Evolutionary conservation across 2,797 vertebrate genomes (phyloP).

Genomic region (Holocentrus rufus): DNA sequence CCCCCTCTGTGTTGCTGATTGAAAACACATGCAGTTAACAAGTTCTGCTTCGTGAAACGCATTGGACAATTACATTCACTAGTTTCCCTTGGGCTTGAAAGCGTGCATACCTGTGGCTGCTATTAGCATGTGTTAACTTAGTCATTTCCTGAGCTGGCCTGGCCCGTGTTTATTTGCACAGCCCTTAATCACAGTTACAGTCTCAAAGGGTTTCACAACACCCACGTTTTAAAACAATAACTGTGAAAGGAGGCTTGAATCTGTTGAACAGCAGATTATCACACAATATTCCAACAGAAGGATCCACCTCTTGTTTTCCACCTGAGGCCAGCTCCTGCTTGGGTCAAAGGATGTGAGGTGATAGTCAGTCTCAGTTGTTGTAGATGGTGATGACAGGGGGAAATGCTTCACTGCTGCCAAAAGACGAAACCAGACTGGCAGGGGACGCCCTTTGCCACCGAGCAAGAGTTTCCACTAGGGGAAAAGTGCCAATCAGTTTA

Average conservation of each 20-base stretch:
- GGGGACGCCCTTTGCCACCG: constrained; percentile 6
- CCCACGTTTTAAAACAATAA: constrained; percentile 40
- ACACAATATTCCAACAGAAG: constrained; percentile 13
- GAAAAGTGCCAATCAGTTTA: constrained; percentile 40
- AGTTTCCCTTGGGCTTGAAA: constrained; percentile 14
- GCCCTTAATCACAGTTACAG: constrained; percentile 52
- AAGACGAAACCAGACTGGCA: not conserved
- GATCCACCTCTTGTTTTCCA: not conserved
- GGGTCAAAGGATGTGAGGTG: constrained; percentile 13
- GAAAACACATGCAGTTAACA: constrained; percentile 55
- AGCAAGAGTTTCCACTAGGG: constrained; percentile 6
- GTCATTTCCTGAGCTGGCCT: constrained; percentile 28
- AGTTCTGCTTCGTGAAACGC: constrained; percentile 56
- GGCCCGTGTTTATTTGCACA: constrained; percentile 46
- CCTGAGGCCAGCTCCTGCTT: too few species aligned
- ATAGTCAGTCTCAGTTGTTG: constrained; percentile 5
- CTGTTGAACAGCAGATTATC: constrained; percentile 28
- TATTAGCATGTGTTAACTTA: constrained; percentile 19
- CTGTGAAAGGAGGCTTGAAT: constrained; percentile 43
- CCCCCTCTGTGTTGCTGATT: constrained; percentile 28
- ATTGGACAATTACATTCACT: constrained; percentile 35
- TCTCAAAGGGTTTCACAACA: constrained; percentile 31
- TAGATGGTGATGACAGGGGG: constrained; percentile 12
- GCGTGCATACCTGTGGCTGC: constrained; percentile 11
- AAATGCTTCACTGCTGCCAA: not conserved